These are phyloP conservation scores for Pterobdella sp. DNA, from an alignment of 2,888 invertebrate genomes.

Conservation along the genomic window DNA sequence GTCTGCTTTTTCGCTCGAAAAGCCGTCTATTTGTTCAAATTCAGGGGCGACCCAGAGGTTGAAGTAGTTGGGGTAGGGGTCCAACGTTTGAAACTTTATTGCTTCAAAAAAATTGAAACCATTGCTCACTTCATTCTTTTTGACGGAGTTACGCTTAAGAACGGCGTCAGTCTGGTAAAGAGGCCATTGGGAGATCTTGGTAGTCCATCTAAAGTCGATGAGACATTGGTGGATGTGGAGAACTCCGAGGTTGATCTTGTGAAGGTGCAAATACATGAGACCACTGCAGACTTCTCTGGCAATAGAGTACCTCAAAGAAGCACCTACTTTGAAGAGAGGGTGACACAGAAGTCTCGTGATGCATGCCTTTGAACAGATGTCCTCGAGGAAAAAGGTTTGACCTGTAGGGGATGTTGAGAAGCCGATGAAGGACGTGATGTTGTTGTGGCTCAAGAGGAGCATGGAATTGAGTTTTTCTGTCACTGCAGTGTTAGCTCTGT, in stretches of 20 bases:
- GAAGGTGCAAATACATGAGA: slow-evolving; percentile 8
- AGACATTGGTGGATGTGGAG: slow-evolving; percentile 14
- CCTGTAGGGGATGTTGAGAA: background rate
- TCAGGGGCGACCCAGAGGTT: slow-evolving; percentile 41
- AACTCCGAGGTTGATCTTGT: background rate
- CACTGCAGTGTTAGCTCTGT: background rate
- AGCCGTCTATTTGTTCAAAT: slow-evolving; percentile 38
- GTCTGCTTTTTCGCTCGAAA: slow-evolving; percentile 38
- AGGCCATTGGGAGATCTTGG: slow-evolving; percentile 46
- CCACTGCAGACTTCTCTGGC: slow-evolving; percentile 26
- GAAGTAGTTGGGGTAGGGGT: background rate
- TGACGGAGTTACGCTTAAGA: background rate
- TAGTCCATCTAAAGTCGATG: slow-evolving; percentile 42
- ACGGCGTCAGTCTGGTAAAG: slow-evolving; percentile 36
- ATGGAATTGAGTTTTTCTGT: background rate
- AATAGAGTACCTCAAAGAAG: background rate
- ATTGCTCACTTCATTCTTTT: background rate
- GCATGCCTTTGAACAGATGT: slow-evolving; percentile 6
- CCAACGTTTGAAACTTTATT: background rate
- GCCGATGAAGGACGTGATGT: slow-evolving; percentile 16
- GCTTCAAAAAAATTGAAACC: background rate
- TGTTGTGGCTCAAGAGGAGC: slow-evolving; percentile 11
- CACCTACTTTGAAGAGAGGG: background rate
- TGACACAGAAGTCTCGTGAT: background rate
- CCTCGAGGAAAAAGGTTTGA: slow-evolving; percentile 12